Conservation (phyloP, 2,888 invertebrate genomes). For the Scaptomyza cyrtandrae region DNA sequence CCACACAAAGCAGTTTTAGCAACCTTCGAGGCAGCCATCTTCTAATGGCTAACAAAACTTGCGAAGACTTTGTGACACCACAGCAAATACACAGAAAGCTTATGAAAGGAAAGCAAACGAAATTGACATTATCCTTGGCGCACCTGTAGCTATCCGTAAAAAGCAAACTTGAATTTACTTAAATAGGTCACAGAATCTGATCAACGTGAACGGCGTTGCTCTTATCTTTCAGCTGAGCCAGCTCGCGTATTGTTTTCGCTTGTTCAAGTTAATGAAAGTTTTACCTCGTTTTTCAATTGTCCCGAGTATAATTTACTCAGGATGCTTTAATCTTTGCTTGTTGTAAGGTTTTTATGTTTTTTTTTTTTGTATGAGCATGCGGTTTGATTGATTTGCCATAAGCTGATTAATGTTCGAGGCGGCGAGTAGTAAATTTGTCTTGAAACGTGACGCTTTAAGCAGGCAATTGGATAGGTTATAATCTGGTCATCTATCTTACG, state of each 20-base stretch:
- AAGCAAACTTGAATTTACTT: conserved; percentile 38
- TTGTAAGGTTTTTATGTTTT: not conserved
- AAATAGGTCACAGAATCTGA: conserved; percentile 10
- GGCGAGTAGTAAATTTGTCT: conserved; percentile 15
- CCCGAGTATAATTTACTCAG: conserved; percentile 12
- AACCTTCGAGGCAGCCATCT: conserved; percentile 8
- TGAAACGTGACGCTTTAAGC: conserved; percentile 17
- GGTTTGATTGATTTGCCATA: conserved; percentile 61
- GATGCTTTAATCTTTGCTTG: conserved; percentile 3
- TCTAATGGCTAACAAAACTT: conserved; percentile 20
- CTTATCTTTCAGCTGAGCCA: conserved; percentile 18
- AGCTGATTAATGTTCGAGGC: conserved; percentile 60
- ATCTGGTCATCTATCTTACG: conserved; percentile 47
- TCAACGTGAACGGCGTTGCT: conserved; percentile 12
- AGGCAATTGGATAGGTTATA: conserved; percentile 22
- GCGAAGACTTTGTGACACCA: conserved; percentile 11
- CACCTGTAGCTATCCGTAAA: conserved; percentile 50
- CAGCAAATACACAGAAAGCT: conserved; percentile 8
- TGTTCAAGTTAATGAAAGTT: conserved; percentile 21
- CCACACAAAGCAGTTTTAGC: conserved; percentile 8
- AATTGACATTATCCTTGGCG: conserved; percentile 20
- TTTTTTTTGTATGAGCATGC: not conserved
- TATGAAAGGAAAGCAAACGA: conserved; percentile 9
- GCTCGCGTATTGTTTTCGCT: not conserved
- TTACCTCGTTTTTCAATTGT: conserved; percentile 17